Percentiles rank a stretch among this genome's conserved stretches.
phyloP scores from a whole-genome alignment of 2,797 vertebrate genomes.

The Pipistrellus nathusii region DNA sequence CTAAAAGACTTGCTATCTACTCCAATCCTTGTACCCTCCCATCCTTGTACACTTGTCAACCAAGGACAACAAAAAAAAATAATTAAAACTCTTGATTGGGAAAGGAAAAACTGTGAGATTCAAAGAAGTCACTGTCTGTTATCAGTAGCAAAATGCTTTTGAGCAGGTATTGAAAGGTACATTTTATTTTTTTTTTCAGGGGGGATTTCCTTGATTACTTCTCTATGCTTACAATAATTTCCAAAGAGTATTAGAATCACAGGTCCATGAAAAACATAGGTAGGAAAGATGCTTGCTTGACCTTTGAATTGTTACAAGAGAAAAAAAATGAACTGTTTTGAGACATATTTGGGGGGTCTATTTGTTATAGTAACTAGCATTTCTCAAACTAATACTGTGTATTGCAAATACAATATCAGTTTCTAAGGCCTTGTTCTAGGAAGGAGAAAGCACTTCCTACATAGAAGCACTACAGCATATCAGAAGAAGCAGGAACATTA shows the following conservation, averaged over 20 bases:
- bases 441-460: not conserved
- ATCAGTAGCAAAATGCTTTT: not conserved
- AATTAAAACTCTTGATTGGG: not conserved
- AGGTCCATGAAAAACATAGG: not conserved
- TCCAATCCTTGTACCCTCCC: fast-evolving
- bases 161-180: not conserved
- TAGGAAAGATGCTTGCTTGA: not conserved
- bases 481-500: not conserved
- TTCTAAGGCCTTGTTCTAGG: not conserved
- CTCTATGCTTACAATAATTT: not conserved
- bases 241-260: not conserved
- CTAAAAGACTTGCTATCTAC: not conserved
- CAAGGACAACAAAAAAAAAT: not conserved
- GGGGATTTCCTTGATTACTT: not conserved
- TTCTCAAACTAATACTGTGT: not conserved
- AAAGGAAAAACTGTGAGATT: not conserved
- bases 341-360: not conserved
- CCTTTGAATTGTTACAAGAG: not conserved
- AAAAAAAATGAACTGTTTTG: not conserved
- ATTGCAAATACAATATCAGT: not conserved
- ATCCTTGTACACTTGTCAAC: not conserved
- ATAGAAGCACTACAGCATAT: not conserved
- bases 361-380: not conserved
- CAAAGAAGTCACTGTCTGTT: not conserved
- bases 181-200: not conserved